Evolutionary conservation across 2,888 invertebrate species (phyloP), one percentile per base, ranked within the genome.

Genomic region (Oscheius sp.): DNA sequence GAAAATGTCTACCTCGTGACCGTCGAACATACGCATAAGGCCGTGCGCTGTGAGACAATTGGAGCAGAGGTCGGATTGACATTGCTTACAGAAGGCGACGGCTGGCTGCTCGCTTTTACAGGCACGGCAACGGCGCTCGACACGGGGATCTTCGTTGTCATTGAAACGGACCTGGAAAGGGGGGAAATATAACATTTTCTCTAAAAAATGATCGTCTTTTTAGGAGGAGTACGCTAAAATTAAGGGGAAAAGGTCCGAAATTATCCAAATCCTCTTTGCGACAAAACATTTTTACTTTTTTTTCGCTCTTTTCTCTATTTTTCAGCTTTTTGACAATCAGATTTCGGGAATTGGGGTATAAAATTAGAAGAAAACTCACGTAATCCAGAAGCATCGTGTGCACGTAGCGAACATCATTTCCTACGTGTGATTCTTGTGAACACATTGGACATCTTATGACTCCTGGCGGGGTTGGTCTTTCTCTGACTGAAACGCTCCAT

Each of bases 21-120:
- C 94, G 90, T 96, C 96, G 89, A 97, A 97, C 91, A 96, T 95
- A 82, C 95, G 92, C 96, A 96, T 96, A 88, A 94, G 95, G 89
- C 95, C 94, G 90, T 97, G 96, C 74, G 96, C 96, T 52, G 94
- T 94, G 87, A 95, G 95, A 91, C 96, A 97, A 89, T 95, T 94
- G 77, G 93, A 93, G 90, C 96, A 96, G 64, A 97, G 91, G 89
- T 95, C 94, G 90, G 95, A 95, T 87, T 95, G 94, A 90, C 96
- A 97, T 89, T 96, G 95, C 85, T 93, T 93, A 90, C 96, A 97
- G 76, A 79, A 92, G 13, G 96, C 95, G 66, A 95, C 93, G 18
- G 96, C 96, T 86, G 93, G 93, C 90, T 96, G 95, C 90, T 95
- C 95, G 86, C 95, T 94, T 89, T 95, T 96, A 91, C 96, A 97